Percentiles rank a stretch among this genome's conserved stretches.
phyloP scores from a whole-genome alignment of 92 coral and sea anemone species.

The Micromussa lordhowensis region DNA sequence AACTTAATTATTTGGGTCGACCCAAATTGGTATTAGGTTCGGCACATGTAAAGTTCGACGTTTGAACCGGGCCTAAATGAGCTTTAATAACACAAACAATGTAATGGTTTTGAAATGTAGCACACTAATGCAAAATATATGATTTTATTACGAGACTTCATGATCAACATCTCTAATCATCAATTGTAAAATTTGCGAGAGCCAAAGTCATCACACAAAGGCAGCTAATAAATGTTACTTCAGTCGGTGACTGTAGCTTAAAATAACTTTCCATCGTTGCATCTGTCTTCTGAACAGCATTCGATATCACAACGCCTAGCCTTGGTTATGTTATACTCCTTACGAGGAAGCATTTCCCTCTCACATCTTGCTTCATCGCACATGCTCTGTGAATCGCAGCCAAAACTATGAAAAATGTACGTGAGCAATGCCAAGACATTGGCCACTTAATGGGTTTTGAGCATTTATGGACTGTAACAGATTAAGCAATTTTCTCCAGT shows the following conservation, averaged over 20 bases:
- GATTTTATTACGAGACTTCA: too few relatives aligned
- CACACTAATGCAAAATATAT: too few relatives aligned
- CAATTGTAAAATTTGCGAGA: neutral
- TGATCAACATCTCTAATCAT: too few relatives aligned
- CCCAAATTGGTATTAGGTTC: too few relatives aligned
- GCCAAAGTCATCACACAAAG: neutral
- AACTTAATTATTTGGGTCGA: too few relatives aligned
- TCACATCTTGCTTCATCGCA: neutral
- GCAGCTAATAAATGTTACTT: neutral
- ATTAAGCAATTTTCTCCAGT: too few relatives aligned
- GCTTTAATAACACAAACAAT: too few relatives aligned
- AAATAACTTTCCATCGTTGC: conserved; percentile 27
- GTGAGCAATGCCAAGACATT: neutral
- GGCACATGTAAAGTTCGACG: too few relatives aligned
- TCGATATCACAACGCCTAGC: neutral
- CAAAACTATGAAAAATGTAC: neutral
- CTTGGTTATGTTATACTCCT: neutral
- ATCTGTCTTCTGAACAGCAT: conserved; percentile 11
- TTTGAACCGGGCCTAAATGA: too few relatives aligned
- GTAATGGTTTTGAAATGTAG: too few relatives aligned
- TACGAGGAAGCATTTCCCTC: rapidly evolving
- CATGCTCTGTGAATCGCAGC: neutral
- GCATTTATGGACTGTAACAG: too few relatives aligned
- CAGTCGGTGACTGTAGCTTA: neutral
- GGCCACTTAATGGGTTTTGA: too few relatives aligned